phyloP scores from a whole-genome alignment of 1,140 invertebrate genomes.

The Galendromus occidentalis region DNA sequence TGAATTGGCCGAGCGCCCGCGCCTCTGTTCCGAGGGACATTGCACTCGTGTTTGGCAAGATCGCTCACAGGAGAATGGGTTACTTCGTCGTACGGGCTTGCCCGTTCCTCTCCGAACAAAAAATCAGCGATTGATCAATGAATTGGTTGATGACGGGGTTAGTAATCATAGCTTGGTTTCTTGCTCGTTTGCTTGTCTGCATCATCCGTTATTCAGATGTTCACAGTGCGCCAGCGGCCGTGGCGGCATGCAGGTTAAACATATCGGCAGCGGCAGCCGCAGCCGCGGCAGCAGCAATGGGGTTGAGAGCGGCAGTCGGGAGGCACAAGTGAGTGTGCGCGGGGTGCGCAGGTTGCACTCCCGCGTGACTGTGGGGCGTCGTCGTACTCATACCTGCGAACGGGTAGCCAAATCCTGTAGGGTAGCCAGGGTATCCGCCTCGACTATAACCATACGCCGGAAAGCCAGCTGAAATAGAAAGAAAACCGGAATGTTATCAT shows the following conservation, averaged over 20 bases:
- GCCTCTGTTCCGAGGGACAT: too few relatives aligned
- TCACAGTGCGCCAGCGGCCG: not conserved
- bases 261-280: not conserved
- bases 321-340: slow-evolving; percentile 6
- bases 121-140: too few relatives aligned
- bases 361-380: not conserved
- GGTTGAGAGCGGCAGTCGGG: not conserved
- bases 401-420: slow-evolving; percentile 9
- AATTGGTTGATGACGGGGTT: too few relatives aligned
- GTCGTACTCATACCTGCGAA: slow-evolving; percentile 12
- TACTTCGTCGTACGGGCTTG: too few relatives aligned
- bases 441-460: slow-evolving; percentile 8
- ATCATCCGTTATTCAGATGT: too few relatives aligned
- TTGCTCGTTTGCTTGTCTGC: too few relatives aligned
- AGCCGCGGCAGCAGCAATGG: not conserved
- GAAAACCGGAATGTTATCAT: not conserved
- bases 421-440: slow-evolving; percentile 3
- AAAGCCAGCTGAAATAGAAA: not conserved
- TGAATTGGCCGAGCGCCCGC: too few relatives aligned
- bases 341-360: not conserved
- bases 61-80: too few relatives aligned
- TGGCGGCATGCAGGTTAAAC: slow-evolving; percentile 10
- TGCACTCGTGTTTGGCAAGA: too few relatives aligned
- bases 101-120: too few relatives aligned
- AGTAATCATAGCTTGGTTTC: too few relatives aligned